Evolutionary conservation across 2,797 vertebrate species (phyloP).

Genomic region (Percopsis omiscomaycus): DNA sequence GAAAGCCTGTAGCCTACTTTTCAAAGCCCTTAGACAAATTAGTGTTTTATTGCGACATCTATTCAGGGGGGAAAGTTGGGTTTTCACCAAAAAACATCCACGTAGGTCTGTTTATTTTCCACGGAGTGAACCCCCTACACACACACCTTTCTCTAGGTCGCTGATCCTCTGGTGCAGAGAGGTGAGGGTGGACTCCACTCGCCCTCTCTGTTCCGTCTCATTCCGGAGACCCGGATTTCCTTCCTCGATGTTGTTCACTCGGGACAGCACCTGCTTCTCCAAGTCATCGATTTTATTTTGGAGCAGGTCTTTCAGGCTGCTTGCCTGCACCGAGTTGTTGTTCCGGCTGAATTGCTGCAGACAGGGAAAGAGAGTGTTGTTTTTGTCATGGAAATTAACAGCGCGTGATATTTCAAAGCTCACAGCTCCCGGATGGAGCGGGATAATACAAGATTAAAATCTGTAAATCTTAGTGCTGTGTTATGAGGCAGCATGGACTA

Average conservation of each 20-base stretch:
- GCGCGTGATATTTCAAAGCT: neutral
- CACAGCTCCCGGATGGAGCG: neutral
- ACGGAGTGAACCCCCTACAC: neutral
- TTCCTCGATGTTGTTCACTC: slow-evolving; percentile 94
- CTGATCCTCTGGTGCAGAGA: slow-evolving; percentile 95
- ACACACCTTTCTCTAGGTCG: slow-evolving; percentile 93
- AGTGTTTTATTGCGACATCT: too few species aligned
- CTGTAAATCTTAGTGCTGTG: slow-evolving; percentile 8
- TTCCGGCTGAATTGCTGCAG: slow-evolving; percentile 91
- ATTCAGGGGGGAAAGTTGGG: too few species aligned
- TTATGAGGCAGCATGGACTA: slow-evolving; percentile 8
- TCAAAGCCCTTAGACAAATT: too few species aligned
- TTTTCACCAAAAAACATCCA: neutral
- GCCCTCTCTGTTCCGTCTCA: slow-evolving; percentile 90
- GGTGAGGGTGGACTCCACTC: slow-evolving; percentile 93
- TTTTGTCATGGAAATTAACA: slow-evolving; percentile 2
- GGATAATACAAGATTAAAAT: slow-evolving; percentile 26
- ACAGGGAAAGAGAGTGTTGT: slow-evolving; percentile 18
- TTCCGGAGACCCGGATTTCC: slow-evolving; percentile 87
- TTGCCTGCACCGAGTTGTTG: slow-evolving; percentile 91
- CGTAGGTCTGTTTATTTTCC: neutral
- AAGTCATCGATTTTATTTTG: slow-evolving; percentile 95
- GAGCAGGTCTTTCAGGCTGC: slow-evolving; percentile 92
- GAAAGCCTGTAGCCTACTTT: too few species aligned
- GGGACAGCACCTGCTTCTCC: slow-evolving; percentile 93